Base-by-base conservation (phyloP, 2,888 invertebrate species). In the Lumbricus terrestris region DNA sequence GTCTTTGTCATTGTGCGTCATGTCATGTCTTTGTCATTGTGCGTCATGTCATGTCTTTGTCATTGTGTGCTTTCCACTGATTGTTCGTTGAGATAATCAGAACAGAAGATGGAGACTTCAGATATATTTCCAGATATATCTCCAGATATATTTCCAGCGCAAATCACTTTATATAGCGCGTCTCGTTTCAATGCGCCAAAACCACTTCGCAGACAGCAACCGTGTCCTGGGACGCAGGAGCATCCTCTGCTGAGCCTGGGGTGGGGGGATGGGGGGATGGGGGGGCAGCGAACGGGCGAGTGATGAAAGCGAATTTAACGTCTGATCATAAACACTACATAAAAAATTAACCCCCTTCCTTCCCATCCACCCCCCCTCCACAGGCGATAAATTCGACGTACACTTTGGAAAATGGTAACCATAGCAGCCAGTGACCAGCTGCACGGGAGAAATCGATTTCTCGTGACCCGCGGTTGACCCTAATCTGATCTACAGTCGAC, bases 401-500 rank as follows among this genome's bases (percentile, higher is more conserved):
- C 37, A 37, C 34, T 37, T 37, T 33, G 85, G 85, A 85, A 85
- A 85, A 37, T 69, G 69, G 69, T 69, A 69, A 69, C 69, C 69
- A 69, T 69, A 69, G 37, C 34, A 85, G 85, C 85, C 13, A 85
- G 23, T 23, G 85, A 83, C 33, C 82, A 13, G 85, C 35, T 85
- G 35, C 20, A 34, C 85, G 85, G 69, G 29, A 69, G 69, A 69
- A 85, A 85, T 85, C 85, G 34, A 85, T 85, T 85, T 85, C n/a
- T 37, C 85, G 34, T 85, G 85, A 85, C 85, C 85, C 85, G 18
- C 34, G 37, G 85, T 35, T 85, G 35, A 85, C 85, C 85, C 34
- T 85, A 34, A 37, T 85, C 85, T 85, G 85, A 85, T 85, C 85
- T 85, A 37, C 85, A 35, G 34, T 34, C 85, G 85, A 85, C 35